Conservation (phyloP, 2,113 vertebrate species). For the Rhabdornis inornatus region DNA sequence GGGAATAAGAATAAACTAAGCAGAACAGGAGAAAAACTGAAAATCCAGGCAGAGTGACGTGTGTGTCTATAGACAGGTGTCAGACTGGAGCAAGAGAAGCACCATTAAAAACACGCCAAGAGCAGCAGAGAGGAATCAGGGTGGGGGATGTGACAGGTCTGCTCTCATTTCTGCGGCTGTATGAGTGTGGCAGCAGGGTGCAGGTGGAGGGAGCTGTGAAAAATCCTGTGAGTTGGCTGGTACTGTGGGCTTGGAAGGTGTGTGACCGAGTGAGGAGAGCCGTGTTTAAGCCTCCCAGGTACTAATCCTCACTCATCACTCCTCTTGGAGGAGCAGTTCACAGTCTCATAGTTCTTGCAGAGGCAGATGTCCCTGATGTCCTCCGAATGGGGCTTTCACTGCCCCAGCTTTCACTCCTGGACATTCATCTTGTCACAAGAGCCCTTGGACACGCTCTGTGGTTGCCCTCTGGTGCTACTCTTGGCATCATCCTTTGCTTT, state of each 20-base stretch:
- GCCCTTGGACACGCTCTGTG: rapidly evolving
- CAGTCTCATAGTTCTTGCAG: background rate
- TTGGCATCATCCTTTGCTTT: background rate
- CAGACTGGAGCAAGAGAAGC: background rate
- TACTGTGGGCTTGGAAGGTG: rapidly evolving
- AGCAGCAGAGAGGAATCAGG: background rate
- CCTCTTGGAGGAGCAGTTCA: background rate
- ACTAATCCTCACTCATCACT: background rate
- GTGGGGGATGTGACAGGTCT: background rate
- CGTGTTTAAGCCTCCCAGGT: background rate
- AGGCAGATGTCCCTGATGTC: background rate
- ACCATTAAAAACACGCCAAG: background rate
- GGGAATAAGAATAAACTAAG: background rate
- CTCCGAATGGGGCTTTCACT: background rate
- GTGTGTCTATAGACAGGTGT: background rate
- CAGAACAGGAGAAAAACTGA: background rate
- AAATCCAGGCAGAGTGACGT: background rate
- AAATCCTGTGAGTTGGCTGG: background rate
- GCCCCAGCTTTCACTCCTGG: background rate
- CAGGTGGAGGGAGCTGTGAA: background rate
- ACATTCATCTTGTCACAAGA: background rate
- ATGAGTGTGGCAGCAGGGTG: rapidly evolving
- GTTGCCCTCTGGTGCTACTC: background rate
- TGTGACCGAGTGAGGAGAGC: rapidly evolving
- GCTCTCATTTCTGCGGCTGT: background rate